These are phyloP conservation scores for Paedocypris sp. DNA, from an alignment of 2,113 vertebrate genomes.

Conservation along the genomic window DNA sequence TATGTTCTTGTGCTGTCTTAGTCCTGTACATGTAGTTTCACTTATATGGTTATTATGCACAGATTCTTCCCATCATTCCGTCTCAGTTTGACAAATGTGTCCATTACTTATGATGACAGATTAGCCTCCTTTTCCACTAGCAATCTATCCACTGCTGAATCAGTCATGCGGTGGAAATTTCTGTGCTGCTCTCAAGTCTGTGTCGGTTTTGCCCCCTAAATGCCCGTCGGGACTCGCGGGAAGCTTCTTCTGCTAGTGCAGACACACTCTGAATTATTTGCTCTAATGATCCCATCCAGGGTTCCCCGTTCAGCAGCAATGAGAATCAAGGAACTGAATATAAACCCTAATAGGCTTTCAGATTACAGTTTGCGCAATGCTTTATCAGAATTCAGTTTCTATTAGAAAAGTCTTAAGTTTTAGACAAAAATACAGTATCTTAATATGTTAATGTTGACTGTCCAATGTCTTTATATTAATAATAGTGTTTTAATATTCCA, in stretches of 20 bases:
- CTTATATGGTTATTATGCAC: no score
- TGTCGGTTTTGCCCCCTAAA: background rate
- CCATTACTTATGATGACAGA: constrained; percentile 6
- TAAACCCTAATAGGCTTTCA: background rate
- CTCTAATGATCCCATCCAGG: background rate
- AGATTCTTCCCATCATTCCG: background rate
- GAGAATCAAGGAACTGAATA: constrained; percentile 1
- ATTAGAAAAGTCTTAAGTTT: no score
- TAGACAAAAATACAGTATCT: background rate
- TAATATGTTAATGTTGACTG: background rate
- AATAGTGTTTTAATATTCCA: constrained; percentile 13
- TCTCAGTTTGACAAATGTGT: background rate
- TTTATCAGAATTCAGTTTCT: no score
- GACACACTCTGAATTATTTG: constrained; percentile 13
- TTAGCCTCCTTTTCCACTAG: constrained; percentile 7
- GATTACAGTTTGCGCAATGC: no score
- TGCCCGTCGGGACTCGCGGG: background rate
- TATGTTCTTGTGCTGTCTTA: no score
- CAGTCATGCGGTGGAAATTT: constrained; percentile 16
- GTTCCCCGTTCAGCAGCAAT: background rate
- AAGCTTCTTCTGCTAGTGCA: background rate
- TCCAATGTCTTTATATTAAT: background rate
- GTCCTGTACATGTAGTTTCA: no score
- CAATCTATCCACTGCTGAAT: constrained; percentile 8
- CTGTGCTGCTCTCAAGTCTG: background rate